Conservation (phyloP, 2,888 invertebrate genomes). For the Dryadula phaetusa region DNA sequence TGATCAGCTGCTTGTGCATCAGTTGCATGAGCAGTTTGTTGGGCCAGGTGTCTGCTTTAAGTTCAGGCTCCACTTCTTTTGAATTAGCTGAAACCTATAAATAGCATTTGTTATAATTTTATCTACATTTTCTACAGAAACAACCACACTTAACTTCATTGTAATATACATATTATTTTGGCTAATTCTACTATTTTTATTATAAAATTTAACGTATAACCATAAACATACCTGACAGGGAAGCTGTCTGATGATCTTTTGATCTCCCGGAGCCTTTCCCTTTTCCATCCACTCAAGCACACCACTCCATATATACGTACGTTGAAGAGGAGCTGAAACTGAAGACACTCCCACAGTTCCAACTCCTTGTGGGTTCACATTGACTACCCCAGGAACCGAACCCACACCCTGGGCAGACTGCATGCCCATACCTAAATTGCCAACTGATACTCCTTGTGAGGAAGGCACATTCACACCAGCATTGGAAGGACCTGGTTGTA, state of each 20-base stretch:
- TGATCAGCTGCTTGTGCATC: conserved; percentile 96
- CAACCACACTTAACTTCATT: too few relatives aligned
- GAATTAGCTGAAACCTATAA: conserved; percentile 82
- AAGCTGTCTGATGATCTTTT: conserved; percentile 90
- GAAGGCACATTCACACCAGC: conserved; percentile 35
- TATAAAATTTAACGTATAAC: not conserved
- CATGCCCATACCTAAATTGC: conserved; percentile 21
- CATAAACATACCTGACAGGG: conserved; percentile 81
- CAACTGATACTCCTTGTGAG: conserved; percentile 20
- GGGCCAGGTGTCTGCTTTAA: conserved; percentile 98
- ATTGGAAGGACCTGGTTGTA: conserved; percentile 50
- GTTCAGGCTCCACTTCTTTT: conserved; percentile 94
- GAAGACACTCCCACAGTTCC: conserved; percentile 17
- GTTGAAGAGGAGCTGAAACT: conserved; percentile 52
- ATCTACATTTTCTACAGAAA: too few relatives aligned
- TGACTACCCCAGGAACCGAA: conserved; percentile 17
- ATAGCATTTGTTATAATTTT: not conserved
- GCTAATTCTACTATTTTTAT: too few relatives aligned
- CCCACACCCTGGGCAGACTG: conserved; percentile 18
- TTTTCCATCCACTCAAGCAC: conserved; percentile 97
- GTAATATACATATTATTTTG: too few relatives aligned
- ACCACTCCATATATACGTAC: conserved; percentile 89
- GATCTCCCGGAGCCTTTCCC: conserved; percentile 89
- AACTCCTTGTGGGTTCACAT: conserved; percentile 18
- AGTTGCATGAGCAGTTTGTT: conserved; percentile 96